Percentiles rank a stretch among this genome's conserved stretches.
Conservation (phyloP, 2,888 invertebrate genomes). For the Lumbricus terrestris region DNA sequence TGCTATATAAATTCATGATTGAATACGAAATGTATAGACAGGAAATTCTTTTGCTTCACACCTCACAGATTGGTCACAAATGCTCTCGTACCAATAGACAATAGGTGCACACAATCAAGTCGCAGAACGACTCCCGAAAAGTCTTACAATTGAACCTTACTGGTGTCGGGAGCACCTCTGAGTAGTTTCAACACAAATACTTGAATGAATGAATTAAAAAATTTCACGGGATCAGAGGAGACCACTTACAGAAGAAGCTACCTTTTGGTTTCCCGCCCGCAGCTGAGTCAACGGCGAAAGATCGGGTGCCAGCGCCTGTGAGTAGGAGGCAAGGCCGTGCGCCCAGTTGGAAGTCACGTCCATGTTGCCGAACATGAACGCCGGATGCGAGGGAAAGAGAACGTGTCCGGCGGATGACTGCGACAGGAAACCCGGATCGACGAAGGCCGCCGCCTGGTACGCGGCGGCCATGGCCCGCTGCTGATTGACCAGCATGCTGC, state of each 20-base stretch:
- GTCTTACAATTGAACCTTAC: too few species aligned
- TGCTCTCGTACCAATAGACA: too few species aligned
- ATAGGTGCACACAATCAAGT: too few species aligned
- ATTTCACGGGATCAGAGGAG: not conserved
- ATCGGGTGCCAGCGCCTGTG: not conserved
- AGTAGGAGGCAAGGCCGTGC: not conserved
- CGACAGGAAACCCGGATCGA: not conserved
- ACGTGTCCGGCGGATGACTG: not conserved
- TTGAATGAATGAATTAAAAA: too few species aligned
- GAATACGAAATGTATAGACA: too few species aligned
- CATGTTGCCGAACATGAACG: slow-evolving; percentile 14
- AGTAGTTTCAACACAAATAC: too few species aligned
- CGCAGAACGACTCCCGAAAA: too few species aligned
- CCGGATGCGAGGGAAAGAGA: slow-evolving; percentile 21
- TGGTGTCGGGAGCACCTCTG: too few species aligned
- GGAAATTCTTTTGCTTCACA: too few species aligned
- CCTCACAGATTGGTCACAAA: too few species aligned
- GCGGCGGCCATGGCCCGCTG: not conserved
- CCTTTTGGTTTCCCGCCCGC: not conserved
- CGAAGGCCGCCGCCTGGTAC: not conserved
- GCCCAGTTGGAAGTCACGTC: not conserved
- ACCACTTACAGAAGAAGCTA: slow-evolving; percentile 9
- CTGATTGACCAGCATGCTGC: not conserved
- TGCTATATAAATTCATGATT: too few species aligned
- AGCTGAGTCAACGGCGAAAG: slow-evolving; percentile 3